phyloP scores from a whole-genome alignment of 1,140 invertebrate species.

The silkworm (Bombyx mori) region ASM3026992v2 NC_085118.1:5543501-5544000 shows the following conservation, averaged over 20 bases:
- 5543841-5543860: constrained; percentile 65
- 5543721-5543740: constrained; percentile 65
- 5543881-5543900: constrained; percentile 46
- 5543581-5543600: too few species aligned
- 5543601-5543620: too few species aligned
- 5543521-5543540: too few species aligned
- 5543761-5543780: constrained; percentile 63
- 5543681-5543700: not conserved
- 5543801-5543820: constrained; percentile 68
- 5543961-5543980: too few species aligned
- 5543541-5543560: too few species aligned
- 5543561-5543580: too few species aligned
- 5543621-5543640: too few species aligned
- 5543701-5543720: constrained; percentile 52
- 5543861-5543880: constrained; percentile 58
- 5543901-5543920: constrained; percentile 49
- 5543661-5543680: too few species aligned
- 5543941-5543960: too few species aligned
- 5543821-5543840: constrained; percentile 69
- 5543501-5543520: too few species aligned
- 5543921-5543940: constrained; percentile 34
- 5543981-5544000: too few species aligned
- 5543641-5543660: too few species aligned
- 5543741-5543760: constrained; percentile 64
- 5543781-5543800: constrained; percentile 70